Base-by-base conservation (phyloP, 2,797 vertebrate genomes). In the Chrosomus eos region DNA sequence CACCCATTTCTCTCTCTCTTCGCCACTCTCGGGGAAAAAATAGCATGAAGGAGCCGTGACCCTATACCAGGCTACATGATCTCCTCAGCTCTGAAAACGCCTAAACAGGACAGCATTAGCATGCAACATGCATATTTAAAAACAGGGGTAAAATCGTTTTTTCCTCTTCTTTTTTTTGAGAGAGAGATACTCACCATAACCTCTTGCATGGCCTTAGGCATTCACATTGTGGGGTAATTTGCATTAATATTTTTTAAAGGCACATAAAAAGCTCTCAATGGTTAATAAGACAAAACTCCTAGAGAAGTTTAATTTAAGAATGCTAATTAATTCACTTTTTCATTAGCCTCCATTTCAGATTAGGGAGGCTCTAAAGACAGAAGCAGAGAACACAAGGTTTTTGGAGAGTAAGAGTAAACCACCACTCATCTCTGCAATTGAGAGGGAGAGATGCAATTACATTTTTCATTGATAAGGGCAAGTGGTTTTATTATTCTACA, bases 301-400 rank as follows among this genome's bases (percentile, higher is more conserved):
- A 73, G 64, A 75, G 79, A 88, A 91, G 88, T 89, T 87, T 87
- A 86, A 91, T 89, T 89, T 86, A 85, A 82, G 87, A 88, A 85
- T 83, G 85, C 84, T 88, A 89, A 92, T 91, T 84, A 91, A 87
- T 90, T 88, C 82, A 81, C 81, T 80, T 90, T 80, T 89, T 89
- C 88, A 87, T 86, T 87, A 81, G 81, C 70, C 79, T 78, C 82
- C 71, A 81, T 83, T 89, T 87, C 81, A 70, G 88, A 91, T 91
- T 90, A 90, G 74, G 83, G 71, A 80, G 83, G 74, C 82, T 85
- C 80, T 18, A 60, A 79, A 86, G 75, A 86, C 81, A 88, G 86
- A 81, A 75, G 53, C 74, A 86, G 26, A 64, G 43, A 84, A 83
- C 82, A 81, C 53, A 53, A 74, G 48, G 58, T 81, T 84, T 76